These are phyloP conservation scores for Platysternon megacephalum DNA, from an alignment of 2,113 vertebrate species.

Conservation along the genomic window DNA sequence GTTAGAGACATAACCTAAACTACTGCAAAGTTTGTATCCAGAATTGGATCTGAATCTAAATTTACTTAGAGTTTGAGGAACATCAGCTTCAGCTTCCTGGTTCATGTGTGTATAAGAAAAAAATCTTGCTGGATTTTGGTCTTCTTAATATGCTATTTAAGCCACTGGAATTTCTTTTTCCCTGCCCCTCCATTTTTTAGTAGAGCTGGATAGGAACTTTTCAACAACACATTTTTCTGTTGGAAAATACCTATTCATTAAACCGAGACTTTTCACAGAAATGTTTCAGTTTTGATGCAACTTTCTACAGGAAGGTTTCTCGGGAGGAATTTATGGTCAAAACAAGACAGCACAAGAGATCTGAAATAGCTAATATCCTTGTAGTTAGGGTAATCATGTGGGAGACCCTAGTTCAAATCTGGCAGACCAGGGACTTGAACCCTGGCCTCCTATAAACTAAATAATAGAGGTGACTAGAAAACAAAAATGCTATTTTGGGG, in stretches of 20 bases:
- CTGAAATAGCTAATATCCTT: neutral
- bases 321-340: neutral
- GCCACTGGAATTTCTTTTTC: neutral
- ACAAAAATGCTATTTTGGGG: neutral
- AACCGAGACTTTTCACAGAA: neutral
- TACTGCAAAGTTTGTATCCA: slow-evolving; percentile 21
- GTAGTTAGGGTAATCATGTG: neutral
- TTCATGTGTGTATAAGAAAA: neutral
- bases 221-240: neutral
- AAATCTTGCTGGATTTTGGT: neutral
- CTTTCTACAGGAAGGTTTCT: neutral
- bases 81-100: neutral
- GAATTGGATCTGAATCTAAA: neutral
- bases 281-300: neutral
- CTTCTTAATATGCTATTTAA: neutral
- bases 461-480: neutral
- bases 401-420: neutral
- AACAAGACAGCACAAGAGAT: neutral
- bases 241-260: neutral
- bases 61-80: neutral
- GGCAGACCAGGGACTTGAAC: neutral
- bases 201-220: neutral
- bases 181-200: neutral
- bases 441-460: neutral
- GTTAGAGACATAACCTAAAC: slow-evolving; percentile 34